phyloP scores from a whole-genome alignment of 30 jellyfish, hydroid and myxozoan genomes.

The Hydra vulgaris region DNA sequence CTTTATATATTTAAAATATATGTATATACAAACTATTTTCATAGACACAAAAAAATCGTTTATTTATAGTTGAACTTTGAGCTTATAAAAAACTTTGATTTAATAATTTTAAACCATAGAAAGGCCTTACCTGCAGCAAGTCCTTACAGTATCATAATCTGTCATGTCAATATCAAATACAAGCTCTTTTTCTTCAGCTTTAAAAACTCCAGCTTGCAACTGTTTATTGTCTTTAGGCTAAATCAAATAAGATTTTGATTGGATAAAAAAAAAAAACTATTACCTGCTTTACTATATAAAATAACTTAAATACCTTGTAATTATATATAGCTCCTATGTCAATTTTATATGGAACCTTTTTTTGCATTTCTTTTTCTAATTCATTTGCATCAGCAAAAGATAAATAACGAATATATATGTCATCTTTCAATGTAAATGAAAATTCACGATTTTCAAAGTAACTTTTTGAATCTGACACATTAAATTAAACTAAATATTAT shows the following conservation, averaged over 20 bases:
- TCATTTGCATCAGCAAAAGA: conserved; percentile 71
- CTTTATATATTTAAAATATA: too few species aligned
- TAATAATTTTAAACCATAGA: too few species aligned
- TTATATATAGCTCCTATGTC: conserved; percentile 97
- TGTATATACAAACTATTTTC: too few species aligned
- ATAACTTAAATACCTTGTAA: conserved; percentile 37
- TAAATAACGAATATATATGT: conserved; percentile 75
- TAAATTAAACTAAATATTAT: too few species aligned
- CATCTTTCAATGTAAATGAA: conserved; percentile 89
- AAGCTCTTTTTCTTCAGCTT: conserved; percentile 72
- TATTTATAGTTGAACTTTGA: too few species aligned
- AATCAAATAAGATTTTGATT: background rate
- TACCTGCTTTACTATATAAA: background rate
- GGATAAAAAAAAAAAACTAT: too few species aligned
- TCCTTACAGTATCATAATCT: conserved; percentile 93
- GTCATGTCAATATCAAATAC: conserved; percentile 99
- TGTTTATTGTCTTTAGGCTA: conserved; percentile 89
- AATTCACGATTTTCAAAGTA: conserved; percentile 73
- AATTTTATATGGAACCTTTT: conserved; percentile 75
- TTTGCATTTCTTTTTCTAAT: conserved; percentile 77
- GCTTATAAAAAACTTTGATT: too few species aligned
- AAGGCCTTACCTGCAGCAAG: conserved; percentile 93
- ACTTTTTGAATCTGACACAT: background rate
- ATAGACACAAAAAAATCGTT: too few species aligned
- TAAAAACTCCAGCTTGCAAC: conserved; percentile 45